phyloP scores from a whole-genome alignment of 2,113 vertebrate species.

The Peromyscus leucopus region DNA sequence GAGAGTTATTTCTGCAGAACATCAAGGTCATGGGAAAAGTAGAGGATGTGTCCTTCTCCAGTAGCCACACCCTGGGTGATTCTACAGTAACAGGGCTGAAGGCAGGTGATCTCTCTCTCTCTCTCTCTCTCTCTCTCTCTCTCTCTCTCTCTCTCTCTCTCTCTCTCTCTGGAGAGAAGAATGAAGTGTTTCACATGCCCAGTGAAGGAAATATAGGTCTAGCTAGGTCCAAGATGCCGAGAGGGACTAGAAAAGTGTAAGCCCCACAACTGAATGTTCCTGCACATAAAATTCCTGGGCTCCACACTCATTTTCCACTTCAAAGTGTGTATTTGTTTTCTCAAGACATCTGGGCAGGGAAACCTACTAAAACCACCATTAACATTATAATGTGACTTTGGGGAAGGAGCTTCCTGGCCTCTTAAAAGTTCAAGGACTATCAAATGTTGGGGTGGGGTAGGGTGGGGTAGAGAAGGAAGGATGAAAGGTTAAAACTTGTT shows the following conservation, averaged over 20 bases:
- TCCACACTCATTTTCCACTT: background rate
- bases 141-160: too few species aligned
- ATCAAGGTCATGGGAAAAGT: constrained; percentile 28
- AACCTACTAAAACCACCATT: constrained; percentile 2
- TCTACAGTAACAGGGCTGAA: background rate
- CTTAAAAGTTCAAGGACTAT: constrained; percentile 8
- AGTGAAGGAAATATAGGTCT: background rate
- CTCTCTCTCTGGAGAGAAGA: background rate
- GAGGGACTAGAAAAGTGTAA: background rate
- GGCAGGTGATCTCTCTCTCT: background rate
- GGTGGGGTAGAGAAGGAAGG: background rate
- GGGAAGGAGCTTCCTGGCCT: background rate
- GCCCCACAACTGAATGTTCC: accelerated
- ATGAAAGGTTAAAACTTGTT: background rate
- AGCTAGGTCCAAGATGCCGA: background rate
- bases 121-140: too few species aligned
- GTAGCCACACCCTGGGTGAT: background rate
- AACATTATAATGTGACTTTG: constrained; percentile 50
- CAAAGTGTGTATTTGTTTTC: constrained; percentile 8
- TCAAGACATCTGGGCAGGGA: constrained; percentile 18
- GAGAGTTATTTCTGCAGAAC: background rate
- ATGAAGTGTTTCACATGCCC: background rate
- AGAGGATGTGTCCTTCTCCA: background rate
- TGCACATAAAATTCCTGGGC: background rate
- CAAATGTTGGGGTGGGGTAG: background rate